A percentile compares a stretch with the other conserved stretches of the same genome.
These are phyloP conservation scores for Sebastes iracundus DNA, from an alignment of 2,797 vertebrate species.

Conservation along the genomic window DNA sequence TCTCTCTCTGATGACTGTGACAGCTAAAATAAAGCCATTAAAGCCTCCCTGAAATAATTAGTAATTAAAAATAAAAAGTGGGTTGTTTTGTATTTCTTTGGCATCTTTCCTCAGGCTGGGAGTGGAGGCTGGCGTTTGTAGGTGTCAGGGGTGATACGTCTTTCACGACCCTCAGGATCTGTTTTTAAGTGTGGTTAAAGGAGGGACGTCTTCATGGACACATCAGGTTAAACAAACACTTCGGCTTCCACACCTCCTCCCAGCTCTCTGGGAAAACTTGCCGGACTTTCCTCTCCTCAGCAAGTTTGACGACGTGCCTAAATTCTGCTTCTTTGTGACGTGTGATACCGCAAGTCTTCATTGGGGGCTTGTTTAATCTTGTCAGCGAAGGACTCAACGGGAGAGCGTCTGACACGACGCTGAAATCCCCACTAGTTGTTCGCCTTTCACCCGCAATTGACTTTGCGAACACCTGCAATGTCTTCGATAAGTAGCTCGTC, in stretches of 20 bases:
- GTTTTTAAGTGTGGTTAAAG: conserved; percentile 53
- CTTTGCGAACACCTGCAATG: conserved; percentile 76
- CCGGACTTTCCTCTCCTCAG: conserved; percentile 54
- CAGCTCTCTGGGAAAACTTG: conserved; percentile 31
- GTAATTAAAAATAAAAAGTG: conserved; percentile 82
- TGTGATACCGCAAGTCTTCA: conserved; percentile 53
- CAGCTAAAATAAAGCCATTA: conserved; percentile 89
- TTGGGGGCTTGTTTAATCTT: conserved; percentile 66
- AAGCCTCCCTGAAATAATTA: conserved; percentile 85
- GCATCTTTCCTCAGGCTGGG: conserved; percentile 36
- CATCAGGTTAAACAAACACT: conserved; percentile 63
- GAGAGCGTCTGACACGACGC: conserved; percentile 50
- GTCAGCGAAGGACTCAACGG: conserved; percentile 58
- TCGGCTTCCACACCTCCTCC: conserved; percentile 4
- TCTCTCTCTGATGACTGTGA: conserved; percentile 80
- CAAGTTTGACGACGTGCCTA: conserved; percentile 53
- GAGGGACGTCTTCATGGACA: conserved; percentile 46
- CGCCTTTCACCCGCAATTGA: conserved; percentile 69
- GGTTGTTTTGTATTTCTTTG: conserved; percentile 64
- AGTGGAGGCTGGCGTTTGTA: conserved; percentile 50
- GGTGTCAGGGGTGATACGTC: conserved; percentile 67
- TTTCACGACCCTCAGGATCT: conserved; percentile 41
- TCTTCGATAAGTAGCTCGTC: conserved; percentile 75
- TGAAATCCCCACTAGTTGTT: conserved; percentile 70
- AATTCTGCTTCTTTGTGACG: conserved; percentile 56